Percentiles rank a stretch among this genome's conserved stretches.
Evolutionary conservation across 2,797 vertebrate species (phyloP).

Genomic region (Lycodopsis pacificus): DNA sequence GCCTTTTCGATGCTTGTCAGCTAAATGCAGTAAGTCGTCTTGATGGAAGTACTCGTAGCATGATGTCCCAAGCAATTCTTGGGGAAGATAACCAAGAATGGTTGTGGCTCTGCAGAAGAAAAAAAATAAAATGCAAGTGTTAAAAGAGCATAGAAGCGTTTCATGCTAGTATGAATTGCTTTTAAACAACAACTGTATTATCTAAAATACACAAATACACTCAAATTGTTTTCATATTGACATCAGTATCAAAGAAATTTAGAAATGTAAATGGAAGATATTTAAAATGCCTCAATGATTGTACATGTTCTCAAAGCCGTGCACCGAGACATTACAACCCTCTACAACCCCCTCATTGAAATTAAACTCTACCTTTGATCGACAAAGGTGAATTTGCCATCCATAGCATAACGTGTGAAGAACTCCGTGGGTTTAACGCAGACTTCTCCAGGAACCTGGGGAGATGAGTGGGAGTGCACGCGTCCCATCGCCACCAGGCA

Average conservation of each 20-base stretch:
- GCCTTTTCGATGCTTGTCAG: slow-evolving; percentile 94
- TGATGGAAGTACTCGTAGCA: slow-evolving; percentile 98
- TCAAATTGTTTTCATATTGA: background rate
- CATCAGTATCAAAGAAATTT: background rate
- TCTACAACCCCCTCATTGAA: background rate
- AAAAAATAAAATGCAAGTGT: background rate
- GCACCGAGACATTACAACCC: background rate
- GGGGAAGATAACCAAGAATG: slow-evolving; percentile 94
- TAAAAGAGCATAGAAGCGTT: background rate
- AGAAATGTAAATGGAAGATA: background rate
- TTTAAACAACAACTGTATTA: background rate
- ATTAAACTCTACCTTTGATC: slow-evolving; percentile 90
- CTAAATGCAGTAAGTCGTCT: slow-evolving; percentile 92
- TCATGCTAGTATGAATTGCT: background rate
- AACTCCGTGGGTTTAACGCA: slow-evolving; percentile 93
- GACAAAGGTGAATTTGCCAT: slow-evolving; percentile 96
- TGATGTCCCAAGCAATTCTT: slow-evolving; percentile 95
- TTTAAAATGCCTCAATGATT: background rate
- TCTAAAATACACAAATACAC: background rate
- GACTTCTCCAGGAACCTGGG: slow-evolving; percentile 87
- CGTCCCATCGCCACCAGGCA: slow-evolving; percentile 94
- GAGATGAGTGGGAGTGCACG: slow-evolving; percentile 84
- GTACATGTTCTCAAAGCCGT: background rate
- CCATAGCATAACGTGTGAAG: slow-evolving; percentile 92
- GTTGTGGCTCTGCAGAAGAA: slow-evolving; percentile 88